Evolutionary conservation across 2,888 invertebrate genomes (phyloP), one percentile per base, ranked within the genome.

Genomic region (Crepidodera aurea): DNA sequence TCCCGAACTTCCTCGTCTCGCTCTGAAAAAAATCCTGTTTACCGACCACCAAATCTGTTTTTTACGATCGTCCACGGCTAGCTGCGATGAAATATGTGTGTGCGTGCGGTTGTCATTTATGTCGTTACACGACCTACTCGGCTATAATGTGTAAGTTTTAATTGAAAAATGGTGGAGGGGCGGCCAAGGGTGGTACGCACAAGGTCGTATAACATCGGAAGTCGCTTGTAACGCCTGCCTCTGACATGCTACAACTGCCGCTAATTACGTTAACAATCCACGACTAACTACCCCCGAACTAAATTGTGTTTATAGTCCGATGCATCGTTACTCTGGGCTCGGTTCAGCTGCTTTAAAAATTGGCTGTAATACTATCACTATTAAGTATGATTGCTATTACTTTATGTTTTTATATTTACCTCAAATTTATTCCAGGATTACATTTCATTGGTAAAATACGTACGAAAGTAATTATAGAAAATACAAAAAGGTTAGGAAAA

Each of bases 181-280:
- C 46, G 61, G 61, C 34, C 46, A 16, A 8, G 57, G 66, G 19
- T 46, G 46, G 62, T 63, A 65, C 63, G 68, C 68, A 69, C 67
- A 66, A 63, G 65, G 67, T 64, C 69, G 70, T 72, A 72, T 73
- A 73, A 73, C 75, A 75, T 72, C 70, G 71, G 70, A 72, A 74
- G 73, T 73, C 69, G 70, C 72, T 70, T 73, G 74, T 75, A 73
- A 71, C 73, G 73, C 72, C 75, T 75, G 75, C 71, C 71, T 68
- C 68, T 72, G 74, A 75, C 75, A 75, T 70, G 68, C 69, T 67
- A 72, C 71, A 71, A 69, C 72, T 68, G 66, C 69, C 68, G 69
- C 73, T 73, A 74, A 75, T 74, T 74, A 70, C 72, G 67, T 65
- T 69, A 68, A 69, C 71, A 69, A 69, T 67, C 71, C 69, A 69